phyloP scores from a whole-genome alignment of 2,888 invertebrate genomes.

The Nysson spinosus region DNA sequence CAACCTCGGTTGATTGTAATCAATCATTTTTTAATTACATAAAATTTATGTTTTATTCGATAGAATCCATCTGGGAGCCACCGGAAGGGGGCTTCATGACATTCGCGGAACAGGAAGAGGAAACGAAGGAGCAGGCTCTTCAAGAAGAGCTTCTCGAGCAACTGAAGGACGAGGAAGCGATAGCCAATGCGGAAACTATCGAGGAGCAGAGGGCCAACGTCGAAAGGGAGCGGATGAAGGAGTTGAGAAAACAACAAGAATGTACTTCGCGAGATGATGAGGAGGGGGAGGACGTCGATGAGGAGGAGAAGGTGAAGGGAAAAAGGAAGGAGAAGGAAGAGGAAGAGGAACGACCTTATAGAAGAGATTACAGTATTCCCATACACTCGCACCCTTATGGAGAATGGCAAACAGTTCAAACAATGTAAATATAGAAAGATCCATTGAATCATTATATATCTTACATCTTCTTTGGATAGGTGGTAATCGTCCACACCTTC shows the following conservation, averaged over 20 bases:
- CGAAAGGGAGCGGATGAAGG: constrained; percentile 68
- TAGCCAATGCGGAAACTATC: constrained; percentile 75
- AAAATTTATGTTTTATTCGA: not conserved
- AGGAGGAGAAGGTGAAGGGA: constrained; percentile 20
- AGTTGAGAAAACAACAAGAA: constrained; percentile 73
- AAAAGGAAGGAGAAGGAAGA: constrained; percentile 53
- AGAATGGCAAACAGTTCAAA: constrained; percentile 85
- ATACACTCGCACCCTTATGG: constrained; percentile 85
- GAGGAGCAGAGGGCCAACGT: constrained; percentile 71
- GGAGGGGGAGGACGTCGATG: constrained; percentile 75
- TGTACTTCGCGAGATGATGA: constrained; percentile 78
- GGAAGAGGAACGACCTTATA: constrained; percentile 72
- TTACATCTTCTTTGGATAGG: no score
- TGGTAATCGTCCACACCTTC: no score
- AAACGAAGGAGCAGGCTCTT: constrained; percentile 78
- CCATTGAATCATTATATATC: no score
- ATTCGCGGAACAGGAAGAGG: constrained; percentile 82
- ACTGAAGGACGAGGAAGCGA: constrained; percentile 78
- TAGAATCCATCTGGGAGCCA: constrained; percentile 87
- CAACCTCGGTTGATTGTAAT: no score
- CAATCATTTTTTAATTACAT: not conserved
- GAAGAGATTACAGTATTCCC: constrained; percentile 81
- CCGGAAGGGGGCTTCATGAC: constrained; percentile 86
- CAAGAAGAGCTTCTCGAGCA: constrained; percentile 77
- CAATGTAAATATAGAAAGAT: constrained; percentile 78